Conservation (phyloP, 1,140 invertebrate genomes). For the Drosophila kurseongensis region DNA sequence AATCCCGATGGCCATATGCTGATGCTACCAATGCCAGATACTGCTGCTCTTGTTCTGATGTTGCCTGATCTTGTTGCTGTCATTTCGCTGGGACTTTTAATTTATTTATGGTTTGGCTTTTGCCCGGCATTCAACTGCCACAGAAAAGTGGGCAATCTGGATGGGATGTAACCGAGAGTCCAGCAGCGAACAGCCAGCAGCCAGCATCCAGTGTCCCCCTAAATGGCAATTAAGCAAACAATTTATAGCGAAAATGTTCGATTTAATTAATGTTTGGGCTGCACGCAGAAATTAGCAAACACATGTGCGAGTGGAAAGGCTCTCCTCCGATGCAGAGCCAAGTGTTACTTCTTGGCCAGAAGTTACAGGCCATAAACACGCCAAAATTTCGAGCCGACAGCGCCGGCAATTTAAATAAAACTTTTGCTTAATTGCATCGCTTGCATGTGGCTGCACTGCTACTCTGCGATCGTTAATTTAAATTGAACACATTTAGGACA, state of each 20-base stretch:
- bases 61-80: conserved; percentile 74
- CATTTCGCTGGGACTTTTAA: conserved; percentile 78
- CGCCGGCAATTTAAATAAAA: conserved; percentile 81
- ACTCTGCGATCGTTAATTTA: conserved; percentile 76
- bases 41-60: conserved; percentile 75
- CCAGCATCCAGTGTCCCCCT: conserved; percentile 43
- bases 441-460: conserved; percentile 59
- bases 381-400: conserved; percentile 42
- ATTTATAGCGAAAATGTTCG: conserved; percentile 79
- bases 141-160: conserved; percentile 21
- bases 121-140: conserved; percentile 64
- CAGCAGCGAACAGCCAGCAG: background rate
- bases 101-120: conserved; percentile 70
- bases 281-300: conserved; percentile 83
- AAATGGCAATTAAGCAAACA: conserved; percentile 83
- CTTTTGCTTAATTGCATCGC: conserved; percentile 79
- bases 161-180: conserved; percentile 21
- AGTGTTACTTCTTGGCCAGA: conserved; percentile 25
- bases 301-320: conserved; percentile 58
- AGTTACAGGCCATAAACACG: conserved; percentile 65
- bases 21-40: conserved; percentile 42
- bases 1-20: conserved; percentile 68
- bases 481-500: conserved; percentile 83
- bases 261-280: conserved; percentile 80
- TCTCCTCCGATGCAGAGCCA: background rate